Conservation (phyloP, 2,113 vertebrate species). For the Echinops telfairi region DNA sequence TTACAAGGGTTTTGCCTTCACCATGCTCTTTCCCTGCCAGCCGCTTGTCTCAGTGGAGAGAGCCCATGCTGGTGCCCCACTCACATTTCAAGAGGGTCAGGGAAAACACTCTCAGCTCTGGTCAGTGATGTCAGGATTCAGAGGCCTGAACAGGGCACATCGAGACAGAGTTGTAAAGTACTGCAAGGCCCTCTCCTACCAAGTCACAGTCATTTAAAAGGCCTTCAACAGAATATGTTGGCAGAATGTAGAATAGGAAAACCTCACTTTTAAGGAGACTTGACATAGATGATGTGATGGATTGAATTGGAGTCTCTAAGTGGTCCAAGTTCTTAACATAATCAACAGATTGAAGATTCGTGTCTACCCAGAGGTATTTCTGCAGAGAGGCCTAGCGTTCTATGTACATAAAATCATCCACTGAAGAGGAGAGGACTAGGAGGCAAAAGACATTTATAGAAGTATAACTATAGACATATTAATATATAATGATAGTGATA, state of each 20-base stretch:
- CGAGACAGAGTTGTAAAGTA: not conserved
- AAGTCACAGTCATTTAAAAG: slow-evolving; percentile 34
- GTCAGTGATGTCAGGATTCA: slow-evolving; percentile 48
- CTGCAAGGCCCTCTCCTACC: not conserved
- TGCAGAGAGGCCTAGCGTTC: not conserved
- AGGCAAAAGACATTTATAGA: too few species aligned
- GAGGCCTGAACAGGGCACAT: slow-evolving; percentile 50
- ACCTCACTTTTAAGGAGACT: not conserved
- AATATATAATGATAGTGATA: too few species aligned
- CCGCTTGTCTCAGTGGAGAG: slow-evolving; percentile 78
- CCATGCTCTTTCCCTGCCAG: slow-evolving; percentile 64
- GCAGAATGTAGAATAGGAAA: not conserved
- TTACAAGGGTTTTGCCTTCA: slow-evolving; percentile 75
- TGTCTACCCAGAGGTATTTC: not conserved
- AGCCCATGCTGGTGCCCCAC: slow-evolving; percentile 66
- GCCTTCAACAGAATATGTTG: not conserved
- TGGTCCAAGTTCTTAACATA: not conserved
- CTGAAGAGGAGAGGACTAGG: not conserved
- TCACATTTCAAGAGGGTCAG: slow-evolving; percentile 66
- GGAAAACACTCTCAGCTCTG: slow-evolving; percentile 42
- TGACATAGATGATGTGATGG: not conserved
- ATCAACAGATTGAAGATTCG: not conserved
- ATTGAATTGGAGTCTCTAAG: not conserved
- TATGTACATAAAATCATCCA: not conserved
- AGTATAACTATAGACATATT: too few species aligned